A percentile compares a stretch with the other conserved stretches of the same genome.
Evolutionary conservation across 1,140 invertebrate genomes (phyloP).

Genomic region (Oncopodura yosiiana): DNA sequence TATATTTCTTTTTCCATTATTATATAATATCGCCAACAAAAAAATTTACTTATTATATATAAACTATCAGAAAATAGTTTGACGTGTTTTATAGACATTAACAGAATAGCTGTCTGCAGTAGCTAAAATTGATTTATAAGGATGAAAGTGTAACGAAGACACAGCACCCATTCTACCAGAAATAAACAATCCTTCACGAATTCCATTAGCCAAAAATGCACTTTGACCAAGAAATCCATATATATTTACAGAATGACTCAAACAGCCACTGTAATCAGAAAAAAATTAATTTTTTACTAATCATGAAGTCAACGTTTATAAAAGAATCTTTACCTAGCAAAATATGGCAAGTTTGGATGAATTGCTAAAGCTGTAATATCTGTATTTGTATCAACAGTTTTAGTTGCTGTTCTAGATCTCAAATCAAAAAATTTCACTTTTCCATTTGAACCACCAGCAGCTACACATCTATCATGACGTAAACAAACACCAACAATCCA

Average conservation of each 20-base stretch:
- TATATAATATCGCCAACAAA: too few relatives aligned
- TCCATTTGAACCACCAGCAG: constrained; percentile 48
- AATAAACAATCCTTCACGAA: constrained; percentile 30
- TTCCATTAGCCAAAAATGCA: constrained; percentile 27
- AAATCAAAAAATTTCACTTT: constrained; percentile 31
- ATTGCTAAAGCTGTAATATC: constrained; percentile 29
- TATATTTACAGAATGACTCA: constrained; percentile 68
- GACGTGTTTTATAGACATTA: constrained; percentile 32
- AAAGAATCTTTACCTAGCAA: constrained; percentile 20
- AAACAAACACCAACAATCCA: constrained; percentile 58
- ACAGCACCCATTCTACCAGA: constrained; percentile 32
- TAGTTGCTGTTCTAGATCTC: constrained; percentile 21
- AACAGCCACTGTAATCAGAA: constrained; percentile 56
- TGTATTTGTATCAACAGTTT: constrained; percentile 25
- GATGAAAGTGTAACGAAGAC: constrained; percentile 30
- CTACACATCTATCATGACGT: constrained; percentile 42
- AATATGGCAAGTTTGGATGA: constrained; percentile 33
- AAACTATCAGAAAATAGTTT: too few relatives aligned
- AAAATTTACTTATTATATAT: too few relatives aligned
- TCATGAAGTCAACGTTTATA: background rate
- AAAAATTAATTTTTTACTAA: constrained; percentile 5
- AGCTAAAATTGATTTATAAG: constrained; percentile 26
- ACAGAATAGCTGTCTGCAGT: constrained; percentile 30
- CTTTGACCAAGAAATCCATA: constrained; percentile 28
- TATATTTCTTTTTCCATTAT: too few relatives aligned